Base-by-base conservation (phyloP, 2,113 vertebrate genomes). In the Megaceryle torquata region DNA sequence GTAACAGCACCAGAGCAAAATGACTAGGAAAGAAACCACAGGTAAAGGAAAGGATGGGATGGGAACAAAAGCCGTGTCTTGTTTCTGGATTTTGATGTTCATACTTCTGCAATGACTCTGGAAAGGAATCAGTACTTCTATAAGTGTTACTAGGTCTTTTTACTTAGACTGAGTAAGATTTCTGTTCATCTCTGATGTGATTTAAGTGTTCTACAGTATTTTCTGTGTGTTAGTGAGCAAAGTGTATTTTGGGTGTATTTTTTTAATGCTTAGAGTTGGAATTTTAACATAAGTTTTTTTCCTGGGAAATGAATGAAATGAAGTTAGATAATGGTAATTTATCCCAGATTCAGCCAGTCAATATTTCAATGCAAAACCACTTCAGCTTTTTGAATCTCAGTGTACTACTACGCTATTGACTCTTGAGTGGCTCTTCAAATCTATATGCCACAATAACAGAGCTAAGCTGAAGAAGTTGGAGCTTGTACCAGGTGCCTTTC, bases 401-500 rank as follows among this genome's bases (percentile, higher is more conserved):
- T 69, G 13, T 29, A 54, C 53, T 82, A 60, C 54, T 70, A 44
- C 31, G 76, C 64, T 70, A 48, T 39, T 43, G 51, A 44, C 43
- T 85, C 46, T 72, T 84, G 57, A 90, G 83, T 81, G 22, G 4
- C 59, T 69, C 11, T 37, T 17, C 84, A 93, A 94, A 93, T 96
- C 88, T 93, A 19, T 85, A 85, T 92, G 59, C 48, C 14, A 91
- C 89, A 82, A 84, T 37, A 56, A 69, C n/a, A 63, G 17, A 81
- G 63, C 41, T 16, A 39, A 93, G 41, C 68, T 53, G 54, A 76
- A 85, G 80, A 93, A 43, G 13, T 28, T 80, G 65, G 64, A 91
- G 29, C 41, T 71, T 21, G 10, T 94, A 89, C 89, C 57, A 91
- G 93, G 44, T 85, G 53, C 57, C 70, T 77, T 96, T 91, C 88